A percentile compares a stretch with the other conserved stretches of the same genome.
Evolutionary conservation across 2,888 invertebrate species (phyloP).

Genomic region (Drosophila quinaria): DNA sequence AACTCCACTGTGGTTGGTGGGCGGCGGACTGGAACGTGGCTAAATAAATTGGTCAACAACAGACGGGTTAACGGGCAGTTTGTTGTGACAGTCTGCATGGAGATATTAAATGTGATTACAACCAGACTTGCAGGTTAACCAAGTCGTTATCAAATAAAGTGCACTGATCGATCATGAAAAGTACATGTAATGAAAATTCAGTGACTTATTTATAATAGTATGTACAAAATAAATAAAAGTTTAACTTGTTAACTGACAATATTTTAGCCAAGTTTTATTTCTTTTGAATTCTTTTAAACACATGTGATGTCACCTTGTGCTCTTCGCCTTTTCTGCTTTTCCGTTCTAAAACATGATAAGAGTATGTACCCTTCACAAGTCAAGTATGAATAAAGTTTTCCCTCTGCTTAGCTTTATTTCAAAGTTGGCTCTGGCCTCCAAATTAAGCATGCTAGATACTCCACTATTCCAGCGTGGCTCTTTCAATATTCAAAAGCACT

Average conservation of each 20-base stretch:
- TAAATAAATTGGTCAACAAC: conserved; percentile 63
- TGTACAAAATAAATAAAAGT: too few species aligned
- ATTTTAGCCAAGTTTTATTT: too few species aligned
- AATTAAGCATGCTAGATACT: background rate
- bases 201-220: too few species aligned
- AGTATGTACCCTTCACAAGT: background rate
- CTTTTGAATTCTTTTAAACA: background rate
- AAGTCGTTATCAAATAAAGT: conserved; percentile 5
- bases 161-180: conserved; percentile 6
- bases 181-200: too few species aligned
- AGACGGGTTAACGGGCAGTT: conserved; percentile 53
- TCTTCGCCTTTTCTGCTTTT: too few species aligned
- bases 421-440: background rate
- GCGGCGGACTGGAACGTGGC: conserved; percentile 45
- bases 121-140: conserved; percentile 12
- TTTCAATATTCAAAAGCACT: background rate
- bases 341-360: background rate
- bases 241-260: too few species aligned
- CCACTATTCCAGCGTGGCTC: background rate
- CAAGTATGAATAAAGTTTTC: background rate
- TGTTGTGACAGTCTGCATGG: conserved; percentile 66
- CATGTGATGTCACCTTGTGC: background rate
- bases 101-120: conserved; percentile 47
- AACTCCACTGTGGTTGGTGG: conserved; percentile 26
- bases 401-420: background rate